Evolutionary conservation across 2,113 vertebrate species (phyloP), one percentile per base, ranked within the genome.

Genomic region (Grammomys dolichurus): DNA sequence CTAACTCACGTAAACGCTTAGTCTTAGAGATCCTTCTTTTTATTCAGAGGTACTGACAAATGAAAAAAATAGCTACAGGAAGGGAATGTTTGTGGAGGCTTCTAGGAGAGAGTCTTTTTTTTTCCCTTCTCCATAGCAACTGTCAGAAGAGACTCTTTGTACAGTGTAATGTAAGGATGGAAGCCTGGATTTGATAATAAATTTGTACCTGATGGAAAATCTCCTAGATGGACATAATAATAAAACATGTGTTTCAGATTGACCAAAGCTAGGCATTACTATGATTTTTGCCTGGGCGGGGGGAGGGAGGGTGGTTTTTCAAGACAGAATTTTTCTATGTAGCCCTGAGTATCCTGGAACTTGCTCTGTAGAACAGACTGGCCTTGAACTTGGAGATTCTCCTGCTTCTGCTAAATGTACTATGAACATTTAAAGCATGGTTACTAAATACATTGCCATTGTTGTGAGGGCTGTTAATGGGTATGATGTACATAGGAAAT

Each of bases 161-260:
- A 46, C 16, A 89, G 60, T 40, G 3, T 43, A 54, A 33, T 9
- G 2, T 90, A 63, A 58, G 43, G 54, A 40, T 87, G 7, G 7
- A 13, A n/a, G 31, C 63, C 78, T 85, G 40, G 36, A 87, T 48
- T 3, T 36, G 54, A 82, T 69, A 84, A 43, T 91, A 92, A 92
- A 28, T 69, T 90, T 96, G 46, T 92, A 63, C 65, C 70, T 95
- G 36, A 92, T 48, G 77, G 51, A 81, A 91, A 89, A 87, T 51
- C 46, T 88, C 31, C 48, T 54, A 26, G n/a, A 22, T 48, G 51
- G 63, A 94, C 51, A 36, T 11, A 81, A 20, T n/a, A 1, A 3
- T 40, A 87, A 26, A 36, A 40, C 5, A 48, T 31, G 16, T 54
- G 36, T 85, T 76, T 69, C 31, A 73, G n/a, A 11, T 63, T 84